Evolutionary conservation across 1,140 invertebrate genomes (phyloP).

Genomic region (Panagrolaimus sp.): DNA sequence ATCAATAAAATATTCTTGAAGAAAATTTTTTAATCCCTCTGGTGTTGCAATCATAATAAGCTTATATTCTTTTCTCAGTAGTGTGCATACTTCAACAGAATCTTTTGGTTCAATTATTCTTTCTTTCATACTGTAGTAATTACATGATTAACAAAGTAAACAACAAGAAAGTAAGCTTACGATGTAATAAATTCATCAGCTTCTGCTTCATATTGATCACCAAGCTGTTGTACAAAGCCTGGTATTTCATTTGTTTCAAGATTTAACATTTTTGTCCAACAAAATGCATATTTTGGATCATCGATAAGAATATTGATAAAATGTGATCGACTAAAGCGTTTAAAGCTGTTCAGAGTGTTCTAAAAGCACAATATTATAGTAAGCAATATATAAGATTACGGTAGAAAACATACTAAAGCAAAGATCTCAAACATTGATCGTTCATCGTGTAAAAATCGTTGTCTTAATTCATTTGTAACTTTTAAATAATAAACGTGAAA

Average conservation of each 20-base stretch:
- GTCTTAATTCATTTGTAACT: too few species aligned
- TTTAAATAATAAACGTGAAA: too few species aligned
- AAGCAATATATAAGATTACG: too few species aligned
- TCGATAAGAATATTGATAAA: not conserved
- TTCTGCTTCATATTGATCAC: not conserved
- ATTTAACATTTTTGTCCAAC: not conserved
- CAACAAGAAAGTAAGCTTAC: not conserved
- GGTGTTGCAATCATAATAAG: not conserved
- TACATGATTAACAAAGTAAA: too few species aligned
- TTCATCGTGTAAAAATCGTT: too few species aligned
- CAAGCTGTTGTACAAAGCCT: not conserved
- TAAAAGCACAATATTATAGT: too few species aligned
- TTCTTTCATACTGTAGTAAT: not conserved
- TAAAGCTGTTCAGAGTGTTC: too few species aligned
- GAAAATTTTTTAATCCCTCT: not conserved
- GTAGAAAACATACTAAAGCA: too few species aligned
- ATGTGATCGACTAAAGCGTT: too few species aligned
- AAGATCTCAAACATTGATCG: too few species aligned
- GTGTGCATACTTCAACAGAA: not conserved
- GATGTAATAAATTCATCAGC: not conserved
- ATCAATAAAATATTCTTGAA: not conserved
- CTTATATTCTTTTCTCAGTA: not conserved
- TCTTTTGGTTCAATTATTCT: not conserved
- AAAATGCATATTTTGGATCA: conserved; percentile 1
- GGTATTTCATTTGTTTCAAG: not conserved